Conservation (phyloP, 1,140 invertebrate genomes). For the Goniozus legneri region DNA sequence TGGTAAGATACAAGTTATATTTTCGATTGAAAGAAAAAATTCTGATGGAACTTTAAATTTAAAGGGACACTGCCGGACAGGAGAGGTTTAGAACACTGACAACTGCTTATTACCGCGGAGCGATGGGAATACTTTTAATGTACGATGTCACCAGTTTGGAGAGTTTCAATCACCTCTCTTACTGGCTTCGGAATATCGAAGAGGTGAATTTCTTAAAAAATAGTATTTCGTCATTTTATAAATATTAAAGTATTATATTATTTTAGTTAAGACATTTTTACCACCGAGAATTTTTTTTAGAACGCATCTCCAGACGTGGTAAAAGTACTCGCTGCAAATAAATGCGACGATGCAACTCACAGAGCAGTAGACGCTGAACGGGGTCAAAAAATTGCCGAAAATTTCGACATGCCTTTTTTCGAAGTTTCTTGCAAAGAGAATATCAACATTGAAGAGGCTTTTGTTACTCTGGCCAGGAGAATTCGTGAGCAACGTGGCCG, state of each 20-base stretch:
- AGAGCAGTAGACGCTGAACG: slow-evolving; percentile 72
- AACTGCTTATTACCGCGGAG: slow-evolving; percentile 82
- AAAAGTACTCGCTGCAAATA: slow-evolving; percentile 80
- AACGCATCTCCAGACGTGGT: slow-evolving; percentile 83
- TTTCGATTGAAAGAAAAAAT: neutral
- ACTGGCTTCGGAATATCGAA: slow-evolving; percentile 84
- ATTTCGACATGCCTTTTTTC: slow-evolving; percentile 89
- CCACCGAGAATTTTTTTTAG: slow-evolving; percentile 51
- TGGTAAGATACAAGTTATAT: slow-evolving; percentile 65
- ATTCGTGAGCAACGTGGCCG: slow-evolving; percentile 75
- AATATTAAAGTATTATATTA: slow-evolving; percentile 6
- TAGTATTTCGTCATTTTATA: neutral
- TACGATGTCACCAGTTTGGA: slow-evolving; percentile 84
- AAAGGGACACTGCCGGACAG: slow-evolving; percentile 63
- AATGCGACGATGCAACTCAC: slow-evolving; percentile 73
- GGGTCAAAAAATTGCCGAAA: slow-evolving; percentile 83
- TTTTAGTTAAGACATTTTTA: neutral
- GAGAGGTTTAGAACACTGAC: slow-evolving; percentile 79
- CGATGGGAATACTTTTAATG: slow-evolving; percentile 83
- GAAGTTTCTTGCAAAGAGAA: slow-evolving; percentile 89
- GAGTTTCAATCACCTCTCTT: slow-evolving; percentile 81
- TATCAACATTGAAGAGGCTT: slow-evolving; percentile 85
- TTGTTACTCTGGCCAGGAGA: slow-evolving; percentile 76
- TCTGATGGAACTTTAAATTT: too few species aligned
- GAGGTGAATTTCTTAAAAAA: slow-evolving; percentile 58